These are phyloP conservation scores for Glaucopsyche alexis DNA, from an alignment of 2,888 invertebrate genomes.

Conservation along the genomic window DNA sequence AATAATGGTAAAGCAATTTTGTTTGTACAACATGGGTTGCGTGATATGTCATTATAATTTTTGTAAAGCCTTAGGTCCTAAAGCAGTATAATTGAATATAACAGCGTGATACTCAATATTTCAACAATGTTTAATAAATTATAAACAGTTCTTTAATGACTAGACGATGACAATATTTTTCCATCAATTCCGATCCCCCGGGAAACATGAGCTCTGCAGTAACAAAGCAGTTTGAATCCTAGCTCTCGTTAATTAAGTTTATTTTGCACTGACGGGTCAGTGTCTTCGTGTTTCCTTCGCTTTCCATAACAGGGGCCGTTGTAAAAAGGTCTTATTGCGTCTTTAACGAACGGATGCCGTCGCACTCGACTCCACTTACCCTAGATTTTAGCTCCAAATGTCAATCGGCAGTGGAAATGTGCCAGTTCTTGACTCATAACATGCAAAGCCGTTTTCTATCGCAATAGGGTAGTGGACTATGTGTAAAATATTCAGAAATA, in stretches of 20 bases:
- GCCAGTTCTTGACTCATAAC: slow-evolving; percentile 15
- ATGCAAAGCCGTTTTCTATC: neutral
- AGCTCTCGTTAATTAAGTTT: slow-evolving; percentile 8
- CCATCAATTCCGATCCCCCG: neutral
- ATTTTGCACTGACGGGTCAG: neutral
- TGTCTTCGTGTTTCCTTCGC: slow-evolving; percentile 1
- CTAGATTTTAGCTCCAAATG: slow-evolving; percentile 27
- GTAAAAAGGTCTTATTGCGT: slow-evolving; percentile 10
- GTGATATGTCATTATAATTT: neutral
- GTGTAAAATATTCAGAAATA: too few species aligned
- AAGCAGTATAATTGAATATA: neutral
- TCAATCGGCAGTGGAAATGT: slow-evolving; percentile 27
- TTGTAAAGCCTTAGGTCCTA: too few species aligned
- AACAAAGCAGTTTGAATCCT: slow-evolving; percentile 17
- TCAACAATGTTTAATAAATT: neutral
- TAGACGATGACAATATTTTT: slow-evolving; percentile 16
- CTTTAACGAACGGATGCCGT: slow-evolving; percentile 29
- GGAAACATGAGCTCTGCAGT: neutral
- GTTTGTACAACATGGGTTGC: neutral
- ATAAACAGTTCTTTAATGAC: neutral
- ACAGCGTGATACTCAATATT: neutral
- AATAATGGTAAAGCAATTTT: neutral
- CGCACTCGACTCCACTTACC: slow-evolving; percentile 18
- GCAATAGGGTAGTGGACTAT: neutral
- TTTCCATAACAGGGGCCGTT: neutral